Conservation (phyloP, 2,888 invertebrate species). For the Dysmachus trigonus region DNA sequence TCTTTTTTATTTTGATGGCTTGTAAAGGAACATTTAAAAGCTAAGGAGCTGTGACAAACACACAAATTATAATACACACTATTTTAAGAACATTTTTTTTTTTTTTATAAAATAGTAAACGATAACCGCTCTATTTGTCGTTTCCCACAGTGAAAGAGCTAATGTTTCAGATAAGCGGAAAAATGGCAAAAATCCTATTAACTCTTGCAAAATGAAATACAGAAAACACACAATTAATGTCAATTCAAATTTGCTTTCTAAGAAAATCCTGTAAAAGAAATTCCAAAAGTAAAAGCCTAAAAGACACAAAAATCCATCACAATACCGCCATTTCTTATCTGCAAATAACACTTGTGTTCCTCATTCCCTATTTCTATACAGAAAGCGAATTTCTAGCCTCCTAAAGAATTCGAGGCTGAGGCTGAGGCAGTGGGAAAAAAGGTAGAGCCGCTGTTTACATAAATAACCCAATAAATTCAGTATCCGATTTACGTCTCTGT, state of each 20-base stretch:
- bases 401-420: not conserved
- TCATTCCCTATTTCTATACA: not conserved
- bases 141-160: not conserved
- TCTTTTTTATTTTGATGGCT: too few species aligned
- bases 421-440: not conserved
- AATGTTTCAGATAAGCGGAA: not conserved
- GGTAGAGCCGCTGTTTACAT: constrained; percentile 14
- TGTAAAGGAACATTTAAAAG: too few species aligned
- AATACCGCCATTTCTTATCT: not conserved
- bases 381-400: not conserved
- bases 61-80: too few species aligned
- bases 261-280: not conserved
- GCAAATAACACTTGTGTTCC: constrained; percentile 12
- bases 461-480: constrained; percentile 28
- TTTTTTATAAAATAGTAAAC: not conserved
- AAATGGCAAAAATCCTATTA: not conserved
- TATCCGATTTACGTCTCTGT: constrained; percentile 31
- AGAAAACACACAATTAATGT: not conserved
- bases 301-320: not conserved
- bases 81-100: too few species aligned
- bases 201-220: not conserved
- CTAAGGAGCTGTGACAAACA: not conserved
- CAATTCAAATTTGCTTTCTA: not conserved
- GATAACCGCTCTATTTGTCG: not conserved
- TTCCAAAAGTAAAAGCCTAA: not conserved